Conservation (phyloP, 2,113 vertebrate genomes). For the Thermophis baileyi region DNA sequence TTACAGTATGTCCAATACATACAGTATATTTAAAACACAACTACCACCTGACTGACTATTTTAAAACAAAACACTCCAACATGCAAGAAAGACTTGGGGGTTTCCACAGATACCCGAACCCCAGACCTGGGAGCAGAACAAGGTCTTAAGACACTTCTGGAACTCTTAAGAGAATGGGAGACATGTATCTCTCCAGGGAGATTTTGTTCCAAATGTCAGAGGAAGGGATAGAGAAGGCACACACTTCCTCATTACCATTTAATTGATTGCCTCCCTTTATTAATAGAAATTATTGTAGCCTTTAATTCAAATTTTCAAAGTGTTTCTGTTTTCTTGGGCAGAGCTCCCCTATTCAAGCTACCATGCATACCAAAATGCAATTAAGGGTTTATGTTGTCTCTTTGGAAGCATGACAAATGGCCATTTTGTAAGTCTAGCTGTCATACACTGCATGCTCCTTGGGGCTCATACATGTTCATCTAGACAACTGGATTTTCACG, state of each 20-base stretch:
- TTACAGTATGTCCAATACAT: not conserved
- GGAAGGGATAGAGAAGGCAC: not conserved
- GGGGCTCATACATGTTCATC: conserved; percentile 15
- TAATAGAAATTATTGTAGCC: not conserved
- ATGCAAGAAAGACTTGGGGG: not conserved
- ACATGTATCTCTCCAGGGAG: not conserved
- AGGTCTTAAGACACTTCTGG: not conserved
- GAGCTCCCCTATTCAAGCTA: not conserved
- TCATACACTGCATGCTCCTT: conserved; percentile 8
- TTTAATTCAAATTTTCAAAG: not conserved
- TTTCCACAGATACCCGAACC: not conserved
- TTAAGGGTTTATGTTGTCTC: not conserved
- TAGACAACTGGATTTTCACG: conserved; percentile 26
- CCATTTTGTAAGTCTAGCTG: conserved; percentile 17
- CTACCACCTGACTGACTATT: not conserved
- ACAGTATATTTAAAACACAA: not conserved
- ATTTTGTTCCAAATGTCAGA: not conserved
- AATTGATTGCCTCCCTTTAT: not conserved
- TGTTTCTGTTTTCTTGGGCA: not conserved
- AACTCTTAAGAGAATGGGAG: not conserved
- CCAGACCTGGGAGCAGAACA: not conserved
- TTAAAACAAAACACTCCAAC: not conserved
- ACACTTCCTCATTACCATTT: not conserved
- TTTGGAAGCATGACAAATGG: not conserved
- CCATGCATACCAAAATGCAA: not conserved